A percentile compares a stretch with the other conserved stretches of the same genome.
These are phyloP conservation scores for Grus americana DNA, from an alignment of 2,113 vertebrate genomes.

Conservation along the genomic window DNA sequence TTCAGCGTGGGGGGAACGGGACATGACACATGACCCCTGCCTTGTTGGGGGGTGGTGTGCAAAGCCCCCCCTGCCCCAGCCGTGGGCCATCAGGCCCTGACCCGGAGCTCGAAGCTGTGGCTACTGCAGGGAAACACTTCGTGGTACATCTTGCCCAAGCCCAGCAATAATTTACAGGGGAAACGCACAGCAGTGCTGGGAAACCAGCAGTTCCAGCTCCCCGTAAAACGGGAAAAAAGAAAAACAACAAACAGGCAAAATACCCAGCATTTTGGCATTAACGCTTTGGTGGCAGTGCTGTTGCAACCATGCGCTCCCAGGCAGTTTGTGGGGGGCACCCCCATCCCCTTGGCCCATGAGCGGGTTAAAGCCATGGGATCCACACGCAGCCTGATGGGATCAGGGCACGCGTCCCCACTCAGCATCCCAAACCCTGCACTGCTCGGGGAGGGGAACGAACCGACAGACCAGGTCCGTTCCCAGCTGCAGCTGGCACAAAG, in stretches of 20 bases:
- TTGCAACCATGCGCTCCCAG: fast-evolving
- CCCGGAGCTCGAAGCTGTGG: background rate
- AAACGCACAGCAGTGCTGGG: background rate
- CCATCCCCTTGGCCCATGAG: fast-evolving
- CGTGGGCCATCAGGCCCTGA: background rate
- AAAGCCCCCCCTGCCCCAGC: background rate
- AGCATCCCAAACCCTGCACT: fast-evolving
- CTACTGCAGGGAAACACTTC: background rate
- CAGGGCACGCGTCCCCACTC: fast-evolving
- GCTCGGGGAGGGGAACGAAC: no score
- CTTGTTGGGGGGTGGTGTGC: no score
- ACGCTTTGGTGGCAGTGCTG: background rate
- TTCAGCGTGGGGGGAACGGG: background rate
- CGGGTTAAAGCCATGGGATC: background rate
- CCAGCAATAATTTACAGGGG: background rate
- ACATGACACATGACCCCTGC: no score
- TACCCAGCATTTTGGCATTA: background rate
- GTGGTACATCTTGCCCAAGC: background rate
- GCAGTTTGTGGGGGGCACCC: fast-evolving
- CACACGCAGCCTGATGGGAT: fast-evolving
- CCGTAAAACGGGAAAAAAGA: background rate
- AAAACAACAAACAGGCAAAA: background rate
- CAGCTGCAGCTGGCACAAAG: background rate
- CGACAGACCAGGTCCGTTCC: fast-evolving
- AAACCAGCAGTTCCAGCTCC: background rate